Evolutionary conservation across 1,140 invertebrate species (phyloP).

Genomic region (Mycetomoellerius zeteki): DNA sequence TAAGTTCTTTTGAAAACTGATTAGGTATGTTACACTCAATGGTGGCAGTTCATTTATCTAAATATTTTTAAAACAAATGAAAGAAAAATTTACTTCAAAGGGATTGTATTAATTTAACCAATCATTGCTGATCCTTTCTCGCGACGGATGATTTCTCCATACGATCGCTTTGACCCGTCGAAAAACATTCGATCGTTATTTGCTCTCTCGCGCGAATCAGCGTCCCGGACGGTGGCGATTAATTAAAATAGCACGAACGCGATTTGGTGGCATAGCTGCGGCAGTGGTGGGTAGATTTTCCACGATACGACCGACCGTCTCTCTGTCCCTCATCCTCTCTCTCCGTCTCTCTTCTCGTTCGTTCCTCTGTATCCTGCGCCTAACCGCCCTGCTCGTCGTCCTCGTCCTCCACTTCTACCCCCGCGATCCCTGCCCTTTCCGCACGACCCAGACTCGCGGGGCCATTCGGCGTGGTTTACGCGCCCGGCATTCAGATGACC

Average conservation of each 20-base stretch:
- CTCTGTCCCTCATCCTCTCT: constrained; percentile 40
- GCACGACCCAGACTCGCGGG: constrained; percentile 80
- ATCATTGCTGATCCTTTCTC: not conserved
- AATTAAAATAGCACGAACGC: constrained; percentile 84
- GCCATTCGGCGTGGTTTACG: constrained; percentile 86
- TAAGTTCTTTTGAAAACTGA: not conserved
- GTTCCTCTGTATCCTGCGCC: constrained; percentile 59
- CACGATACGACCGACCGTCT: constrained; percentile 63
- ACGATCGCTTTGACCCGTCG: not conserved
- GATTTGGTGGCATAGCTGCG: constrained; percentile 84
- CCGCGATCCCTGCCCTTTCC: constrained; percentile 64
- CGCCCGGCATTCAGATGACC: constrained; percentile 86
- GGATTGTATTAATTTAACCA: constrained; percentile 25
- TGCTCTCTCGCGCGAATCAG: constrained; percentile 22
- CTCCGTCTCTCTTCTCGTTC: constrained; percentile 37
- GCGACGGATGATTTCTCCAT: constrained; percentile 23
- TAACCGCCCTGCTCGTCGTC: constrained; percentile 62
- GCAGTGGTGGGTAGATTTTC: constrained; percentile 81
- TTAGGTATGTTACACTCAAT: not conserved
- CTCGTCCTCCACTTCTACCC: constrained; percentile 49
- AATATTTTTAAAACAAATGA: not conserved
- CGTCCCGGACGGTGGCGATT: constrained; percentile 78
- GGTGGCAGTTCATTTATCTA: not conserved
- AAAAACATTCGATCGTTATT: constrained; percentile 47
- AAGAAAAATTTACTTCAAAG: not conserved